Evolutionary conservation across 2,797 vertebrate species (phyloP).

Genomic region (Lepidocolaptes lacrymiger): DNA sequence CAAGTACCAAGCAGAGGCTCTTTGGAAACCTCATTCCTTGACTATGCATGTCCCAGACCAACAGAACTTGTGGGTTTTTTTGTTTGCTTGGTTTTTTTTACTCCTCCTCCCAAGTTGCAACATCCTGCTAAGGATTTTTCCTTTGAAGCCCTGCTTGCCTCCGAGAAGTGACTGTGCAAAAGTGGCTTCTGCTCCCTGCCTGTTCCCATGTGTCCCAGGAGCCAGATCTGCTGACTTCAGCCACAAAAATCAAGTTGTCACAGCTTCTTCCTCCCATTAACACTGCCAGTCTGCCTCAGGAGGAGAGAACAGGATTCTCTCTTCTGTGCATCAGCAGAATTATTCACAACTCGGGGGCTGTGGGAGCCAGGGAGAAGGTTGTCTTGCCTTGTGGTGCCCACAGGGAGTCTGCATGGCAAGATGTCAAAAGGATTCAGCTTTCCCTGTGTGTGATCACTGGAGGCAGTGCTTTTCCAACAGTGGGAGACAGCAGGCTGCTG

Average conservation of each 20-base stretch:
- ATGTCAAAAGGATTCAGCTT: not conserved
- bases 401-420: conserved; percentile 17
- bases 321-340: conserved; percentile 61
- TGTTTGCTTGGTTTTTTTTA: conserved; percentile 36
- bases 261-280: conserved; percentile 51
- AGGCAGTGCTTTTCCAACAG: not conserved
- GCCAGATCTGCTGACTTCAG: conserved; percentile 54
- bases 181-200: conserved; percentile 49
- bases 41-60: conserved; percentile 46
- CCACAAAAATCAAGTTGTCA: conserved; percentile 61
- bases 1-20: not conserved
- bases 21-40: conserved; percentile 27
- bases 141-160: conserved; percentile 50
- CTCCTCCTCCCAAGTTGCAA: conserved; percentile 52
- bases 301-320: conserved; percentile 40
- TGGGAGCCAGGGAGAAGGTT: conserved; percentile 22
- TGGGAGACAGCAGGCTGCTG: not conserved
- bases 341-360: not conserved
- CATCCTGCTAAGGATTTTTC: conserved; percentile 34
- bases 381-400: not conserved
- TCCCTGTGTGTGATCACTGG: not conserved
- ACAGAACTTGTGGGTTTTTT: conserved; percentile 29
- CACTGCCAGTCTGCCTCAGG: conserved; percentile 41
- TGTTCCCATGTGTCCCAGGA: conserved; percentile 44
- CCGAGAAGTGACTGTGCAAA: conserved; percentile 53